Base-by-base conservation (phyloP, 2,888 invertebrate species). In the Lissocephala sabroskyi region DNA sequence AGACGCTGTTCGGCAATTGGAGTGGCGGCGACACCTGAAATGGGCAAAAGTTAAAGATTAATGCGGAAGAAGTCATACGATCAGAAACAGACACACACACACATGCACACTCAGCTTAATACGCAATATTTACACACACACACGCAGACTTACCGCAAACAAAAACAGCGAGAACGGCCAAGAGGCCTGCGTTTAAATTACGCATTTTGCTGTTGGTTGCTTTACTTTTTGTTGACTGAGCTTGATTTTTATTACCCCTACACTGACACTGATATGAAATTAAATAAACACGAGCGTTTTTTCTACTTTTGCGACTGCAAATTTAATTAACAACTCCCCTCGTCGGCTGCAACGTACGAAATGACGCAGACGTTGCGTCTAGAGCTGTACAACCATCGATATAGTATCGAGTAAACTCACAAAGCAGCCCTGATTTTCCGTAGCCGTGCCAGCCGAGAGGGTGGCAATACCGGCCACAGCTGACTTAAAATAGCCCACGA, bases 131-230 rank as follows among this genome's bases (percentile, higher is more conserved):
- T 10, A 43, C 29, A 5, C 33, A 46, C 30, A 46, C 28, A 40
- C 42, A 48, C 10, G 35, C 33, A n/a, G 44, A 79, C 85, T 85
- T 71, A 86, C 86, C 85, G 79, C 83, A 82, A 58, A 84, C 62
- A 58, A 85, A 63, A 80, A 85, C 82, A 77, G 83, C 81, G 60
- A 86, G 59, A 61, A 84, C 68, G 80, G 85, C 85, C 82, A 85
- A 77, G 29, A 86, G 79, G 84, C 84, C 85, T 73, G 82, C 58
- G 50, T 80, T 56, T 29, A 73, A 61, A 59, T 65, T 57, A 65
- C 81, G 84, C 86, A 86, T 86, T 55, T 70, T n/a, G n/a, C n/a
- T n/a, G n/a, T n/a, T n/a, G n/a, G n/a, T n/a, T n/a, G n/a, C n/a
- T n/a, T n/a, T n/a, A n/a, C n/a, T n/a, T n/a, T n/a, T n/a, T 84